Evolutionary conservation across 2,113 vertebrate species (phyloP).

Genomic region (Ammospiza caudacuta): DNA sequence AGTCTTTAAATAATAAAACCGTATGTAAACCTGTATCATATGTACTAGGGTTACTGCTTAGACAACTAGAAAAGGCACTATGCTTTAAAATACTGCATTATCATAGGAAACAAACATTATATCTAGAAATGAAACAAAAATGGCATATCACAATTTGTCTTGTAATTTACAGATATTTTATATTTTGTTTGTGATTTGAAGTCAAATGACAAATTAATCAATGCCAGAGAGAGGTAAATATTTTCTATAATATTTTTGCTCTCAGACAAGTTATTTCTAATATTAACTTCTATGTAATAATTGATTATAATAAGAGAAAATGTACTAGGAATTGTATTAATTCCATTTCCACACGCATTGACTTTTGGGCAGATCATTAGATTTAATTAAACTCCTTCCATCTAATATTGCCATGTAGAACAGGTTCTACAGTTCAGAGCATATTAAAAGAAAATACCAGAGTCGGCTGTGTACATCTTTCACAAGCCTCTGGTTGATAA

Average conservation of each 20-base stretch:
- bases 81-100: not conserved
- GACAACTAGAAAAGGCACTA: not conserved
- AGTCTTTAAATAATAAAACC: not conserved
- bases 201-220: not conserved
- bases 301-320: slow-evolving; percentile 50
- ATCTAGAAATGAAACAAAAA: not conserved
- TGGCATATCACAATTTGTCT: not conserved
- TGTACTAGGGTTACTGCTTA: not conserved
- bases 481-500: not conserved
- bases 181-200: not conserved
- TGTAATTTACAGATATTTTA: not conserved
- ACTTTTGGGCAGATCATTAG: slow-evolving; percentile 27
- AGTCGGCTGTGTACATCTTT: not conserved
- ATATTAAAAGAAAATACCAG: not conserved
- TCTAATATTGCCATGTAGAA: slow-evolving; percentile 9
- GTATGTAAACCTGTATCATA: not conserved
- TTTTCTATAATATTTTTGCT: slow-evolving; percentile 8
- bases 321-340: not conserved
- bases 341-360: slow-evolving; percentile 30
- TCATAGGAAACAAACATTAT: not conserved
- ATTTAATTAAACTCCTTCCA: slow-evolving; percentile 60
- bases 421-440: not conserved
- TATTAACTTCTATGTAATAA: not conserved
- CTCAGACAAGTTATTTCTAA: slow-evolving; percentile 3
- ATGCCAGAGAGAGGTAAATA: not conserved